Conservation (phyloP, 2,797 vertebrate genomes). For the Pteropus rufus region DNA sequence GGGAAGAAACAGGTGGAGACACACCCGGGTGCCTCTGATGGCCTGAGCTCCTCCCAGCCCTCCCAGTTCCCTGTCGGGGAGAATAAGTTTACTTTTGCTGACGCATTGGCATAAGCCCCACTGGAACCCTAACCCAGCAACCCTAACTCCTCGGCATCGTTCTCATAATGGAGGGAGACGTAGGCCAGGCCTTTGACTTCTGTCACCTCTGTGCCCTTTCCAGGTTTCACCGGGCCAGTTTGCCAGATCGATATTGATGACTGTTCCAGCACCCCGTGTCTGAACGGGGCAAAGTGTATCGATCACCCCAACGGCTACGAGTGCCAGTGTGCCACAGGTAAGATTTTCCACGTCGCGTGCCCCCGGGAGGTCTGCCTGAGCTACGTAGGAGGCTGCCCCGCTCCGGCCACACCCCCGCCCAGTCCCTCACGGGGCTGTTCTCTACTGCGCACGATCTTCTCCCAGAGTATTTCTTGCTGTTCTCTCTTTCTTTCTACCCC, state of each 20-base stretch:
- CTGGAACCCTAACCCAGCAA: not conserved
- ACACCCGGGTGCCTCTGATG: not conserved
- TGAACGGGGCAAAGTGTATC: conserved; percentile 93
- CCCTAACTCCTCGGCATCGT: not conserved
- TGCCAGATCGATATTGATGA: conserved; percentile 93
- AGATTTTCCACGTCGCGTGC: not conserved
- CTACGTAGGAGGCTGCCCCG: not conserved
- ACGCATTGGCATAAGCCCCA: not conserved
- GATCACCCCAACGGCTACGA: conserved; percentile 92
- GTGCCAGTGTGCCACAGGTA: conserved; percentile 94
- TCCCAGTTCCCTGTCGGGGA: not conserved
- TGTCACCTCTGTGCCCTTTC: not conserved
- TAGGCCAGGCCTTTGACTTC: not conserved
- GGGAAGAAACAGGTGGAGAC: not conserved
- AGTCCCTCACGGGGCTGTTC: not conserved
- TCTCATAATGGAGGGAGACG: not conserved
- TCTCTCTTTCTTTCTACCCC: not conserved
- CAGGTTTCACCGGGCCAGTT: conserved; percentile 92
- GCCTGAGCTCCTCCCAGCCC: not conserved
- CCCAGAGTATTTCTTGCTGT: not conserved
- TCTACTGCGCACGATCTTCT: not conserved
- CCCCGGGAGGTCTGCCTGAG: accelerated
- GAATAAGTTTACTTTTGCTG: not conserved
- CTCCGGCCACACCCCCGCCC: not conserved
- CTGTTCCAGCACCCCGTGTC: conserved; percentile 92